These are phyloP conservation scores for Formica selysi DNA, from an alignment of 1,140 invertebrate genomes.

Conservation along the genomic window DNA sequence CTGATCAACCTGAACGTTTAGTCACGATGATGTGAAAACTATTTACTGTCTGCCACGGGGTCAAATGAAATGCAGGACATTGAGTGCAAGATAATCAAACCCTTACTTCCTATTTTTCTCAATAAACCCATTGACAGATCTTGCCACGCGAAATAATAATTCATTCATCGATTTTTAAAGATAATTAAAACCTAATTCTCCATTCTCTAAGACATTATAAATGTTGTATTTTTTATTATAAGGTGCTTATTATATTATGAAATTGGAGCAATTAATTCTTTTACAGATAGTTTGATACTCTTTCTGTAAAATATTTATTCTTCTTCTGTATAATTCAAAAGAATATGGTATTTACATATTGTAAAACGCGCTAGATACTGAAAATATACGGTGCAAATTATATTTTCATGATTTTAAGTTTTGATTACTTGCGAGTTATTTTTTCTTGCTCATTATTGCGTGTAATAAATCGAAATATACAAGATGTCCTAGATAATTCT, in stretches of 20 bases:
- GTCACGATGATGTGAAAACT: conserved; percentile 46
- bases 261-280: conserved; percentile 7
- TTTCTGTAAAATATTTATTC: background rate
- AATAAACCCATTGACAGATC: background rate
- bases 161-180: background rate
- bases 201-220: background rate
- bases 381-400: conserved; percentile 41
- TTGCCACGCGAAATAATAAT: conserved; percentile 1
- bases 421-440: conserved; percentile 50
- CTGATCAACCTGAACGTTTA: conserved; percentile 57
- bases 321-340: background rate
- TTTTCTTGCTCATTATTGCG: conserved; percentile 22
- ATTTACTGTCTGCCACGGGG: conserved; percentile 15
- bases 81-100: conserved; percentile 3
- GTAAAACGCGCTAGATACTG: conserved; percentile 29
- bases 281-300: background rate
- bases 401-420: conserved; percentile 7
- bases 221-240: conserved; percentile 7
- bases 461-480: conserved; percentile 20
- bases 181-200: background rate
- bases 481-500: conserved; percentile 1
- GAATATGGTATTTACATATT: background rate
- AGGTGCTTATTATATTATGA: background rate
- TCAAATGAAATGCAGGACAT: conserved; percentile 27
- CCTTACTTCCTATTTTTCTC: background rate